These are phyloP conservation scores for Drosophila fulvimacula DNA, from an alignment of 2,888 invertebrate genomes.

Conservation along the genomic window DNA sequence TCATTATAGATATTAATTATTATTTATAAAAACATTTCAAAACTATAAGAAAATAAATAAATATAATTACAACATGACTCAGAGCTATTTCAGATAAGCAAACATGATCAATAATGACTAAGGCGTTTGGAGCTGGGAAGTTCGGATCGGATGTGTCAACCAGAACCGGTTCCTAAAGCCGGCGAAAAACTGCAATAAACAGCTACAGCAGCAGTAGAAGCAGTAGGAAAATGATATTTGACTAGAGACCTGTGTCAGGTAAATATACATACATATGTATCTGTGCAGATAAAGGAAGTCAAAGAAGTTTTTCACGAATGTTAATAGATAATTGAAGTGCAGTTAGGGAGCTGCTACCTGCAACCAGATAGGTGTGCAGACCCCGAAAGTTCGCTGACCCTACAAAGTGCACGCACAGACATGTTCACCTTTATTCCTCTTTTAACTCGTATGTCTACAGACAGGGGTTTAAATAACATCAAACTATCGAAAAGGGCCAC, in stretches of 20 bases:
- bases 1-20: no score
- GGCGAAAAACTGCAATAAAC: constrained; percentile 19
- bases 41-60: background rate
- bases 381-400: constrained; percentile 47
- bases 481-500: background rate
- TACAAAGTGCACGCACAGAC: constrained; percentile 11
- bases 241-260: constrained; percentile 6
- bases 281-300: background rate
- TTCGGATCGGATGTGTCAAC: constrained; percentile 3
- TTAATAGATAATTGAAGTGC: constrained; percentile 29
- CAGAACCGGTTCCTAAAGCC: constrained; percentile 50
- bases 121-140: constrained; percentile 19
- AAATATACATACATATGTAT: no score
- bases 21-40: background rate
- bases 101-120: constrained; percentile 47
- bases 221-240: constrained; percentile 24
- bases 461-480: background rate
- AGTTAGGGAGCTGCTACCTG: constrained; percentile 32
- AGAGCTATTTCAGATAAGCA: constrained; percentile 36
- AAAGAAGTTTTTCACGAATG: constrained; percentile 34
- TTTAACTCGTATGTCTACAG: constrained; percentile 2
- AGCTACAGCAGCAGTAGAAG: background rate
- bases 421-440: constrained; percentile 31
- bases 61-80: constrained; percentile 27
- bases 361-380: constrained; percentile 24